A percentile compares a stretch with the other conserved stretches of the same genome.
Evolutionary conservation across 2,113 vertebrate genomes (phyloP).

Genomic region (Percopsis transmontana): DNA sequence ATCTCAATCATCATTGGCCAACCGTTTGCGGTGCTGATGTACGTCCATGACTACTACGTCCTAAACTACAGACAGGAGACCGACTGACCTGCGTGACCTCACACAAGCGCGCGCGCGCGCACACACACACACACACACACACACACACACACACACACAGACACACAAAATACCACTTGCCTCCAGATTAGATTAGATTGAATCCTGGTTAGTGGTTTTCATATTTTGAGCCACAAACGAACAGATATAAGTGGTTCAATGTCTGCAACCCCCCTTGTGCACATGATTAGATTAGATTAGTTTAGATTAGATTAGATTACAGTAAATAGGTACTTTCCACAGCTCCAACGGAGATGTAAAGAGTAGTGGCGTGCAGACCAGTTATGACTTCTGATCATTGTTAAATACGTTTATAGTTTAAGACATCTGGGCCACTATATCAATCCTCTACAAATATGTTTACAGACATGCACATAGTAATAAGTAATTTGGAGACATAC

Average conservation of each 20-base stretch:
- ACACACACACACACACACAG: constrained; percentile 16
- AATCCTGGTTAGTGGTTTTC: too few relatives aligned
- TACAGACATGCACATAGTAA: background rate
- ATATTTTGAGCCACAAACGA: too few relatives aligned
- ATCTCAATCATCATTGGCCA: constrained; percentile 91
- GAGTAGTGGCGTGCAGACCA: too few relatives aligned
- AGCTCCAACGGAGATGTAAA: too few relatives aligned
- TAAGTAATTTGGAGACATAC: background rate
- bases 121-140: constrained; percentile 3
- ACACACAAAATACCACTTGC: background rate
- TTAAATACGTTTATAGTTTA: background rate
- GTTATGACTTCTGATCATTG: background rate
- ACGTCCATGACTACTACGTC: constrained; percentile 94
- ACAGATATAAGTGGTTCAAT: too few relatives aligned
- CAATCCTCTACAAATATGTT: background rate
- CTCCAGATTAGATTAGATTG: background rate
- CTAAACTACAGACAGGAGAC: constrained; percentile 75
- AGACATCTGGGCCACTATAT: background rate
- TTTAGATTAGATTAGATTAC: too few relatives aligned
- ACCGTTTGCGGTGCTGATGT: constrained; percentile 90
- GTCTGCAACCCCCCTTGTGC: too few relatives aligned
- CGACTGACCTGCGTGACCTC: constrained; percentile 13
- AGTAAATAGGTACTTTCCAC: too few relatives aligned
- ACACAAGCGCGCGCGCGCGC: background rate
- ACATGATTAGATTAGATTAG: too few relatives aligned